phyloP scores from a whole-genome alignment of 2,113 vertebrate genomes.

The Rhea americana region DNA sequence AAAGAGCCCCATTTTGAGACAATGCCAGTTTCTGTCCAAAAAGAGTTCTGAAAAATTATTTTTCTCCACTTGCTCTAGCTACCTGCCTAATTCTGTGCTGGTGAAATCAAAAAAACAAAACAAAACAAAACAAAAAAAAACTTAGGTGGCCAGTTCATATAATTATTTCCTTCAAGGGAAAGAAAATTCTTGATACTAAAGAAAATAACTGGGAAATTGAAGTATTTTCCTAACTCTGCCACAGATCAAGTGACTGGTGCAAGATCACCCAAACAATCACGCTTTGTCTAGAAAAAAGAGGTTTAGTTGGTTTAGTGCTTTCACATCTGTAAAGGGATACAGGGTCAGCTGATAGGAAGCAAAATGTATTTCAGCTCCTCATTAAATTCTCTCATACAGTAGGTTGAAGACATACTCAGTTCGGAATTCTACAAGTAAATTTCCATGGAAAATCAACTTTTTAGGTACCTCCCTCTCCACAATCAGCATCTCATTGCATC shows the following conservation, averaged over 20 bases:
- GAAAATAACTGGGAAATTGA: neutral
- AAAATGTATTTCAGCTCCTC: neutral
- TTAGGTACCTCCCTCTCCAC: neutral
- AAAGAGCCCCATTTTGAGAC: neutral
- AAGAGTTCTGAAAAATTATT: neutral
- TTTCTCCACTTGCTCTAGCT: neutral
- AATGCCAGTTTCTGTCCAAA: neutral
- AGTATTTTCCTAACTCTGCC: neutral
- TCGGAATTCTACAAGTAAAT: neutral
- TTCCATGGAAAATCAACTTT: neutral
- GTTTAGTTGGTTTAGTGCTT: neutral
- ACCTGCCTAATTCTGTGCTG: neutral
- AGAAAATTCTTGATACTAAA: neutral
- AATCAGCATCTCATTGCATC: neutral
- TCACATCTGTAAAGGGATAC: neutral
- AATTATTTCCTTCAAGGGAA: neutral
- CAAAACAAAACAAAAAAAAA: accelerated
- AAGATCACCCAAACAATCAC: neutral
- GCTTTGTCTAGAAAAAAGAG: neutral
- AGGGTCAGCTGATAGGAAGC: neutral
- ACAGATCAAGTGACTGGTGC: neutral
- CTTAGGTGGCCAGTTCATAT: neutral
- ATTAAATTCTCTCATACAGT: neutral
- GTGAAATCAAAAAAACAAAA: neutral
- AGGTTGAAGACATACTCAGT: neutral